phyloP scores from a whole-genome alignment of 2,797 vertebrate genomes.

The Coccyzus lansbergi region DNA sequence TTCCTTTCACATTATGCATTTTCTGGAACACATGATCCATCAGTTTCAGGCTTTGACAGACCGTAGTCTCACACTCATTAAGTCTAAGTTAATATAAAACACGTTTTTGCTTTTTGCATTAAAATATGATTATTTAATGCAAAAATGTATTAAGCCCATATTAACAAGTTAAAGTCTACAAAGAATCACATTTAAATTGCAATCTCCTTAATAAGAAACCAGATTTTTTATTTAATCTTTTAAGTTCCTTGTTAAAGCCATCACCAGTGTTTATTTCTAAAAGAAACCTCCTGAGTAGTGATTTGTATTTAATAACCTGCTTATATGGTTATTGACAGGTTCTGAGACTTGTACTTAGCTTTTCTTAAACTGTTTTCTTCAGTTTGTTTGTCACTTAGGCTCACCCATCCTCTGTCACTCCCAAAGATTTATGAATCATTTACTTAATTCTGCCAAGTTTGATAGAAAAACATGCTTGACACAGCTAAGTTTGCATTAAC shows the following conservation, averaged over 20 bases:
- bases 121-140: background rate
- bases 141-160: background rate
- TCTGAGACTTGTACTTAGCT: background rate
- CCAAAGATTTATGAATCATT: background rate
- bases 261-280: background rate
- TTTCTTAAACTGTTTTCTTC: background rate
- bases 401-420: background rate
- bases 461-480: background rate
- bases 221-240: background rate
- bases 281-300: background rate
- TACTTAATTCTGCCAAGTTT: background rate
- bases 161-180: constrained; percentile 20
- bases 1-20: background rate
- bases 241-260: constrained; percentile 6
- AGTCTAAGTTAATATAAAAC: background rate
- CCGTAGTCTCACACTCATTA: background rate
- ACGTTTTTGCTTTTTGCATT: background rate
- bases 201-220: constrained; percentile 4
- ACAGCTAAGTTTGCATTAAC: background rate
- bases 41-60: background rate
- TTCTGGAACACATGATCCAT: background rate
- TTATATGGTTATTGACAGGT: background rate
- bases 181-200: constrained; percentile 20
- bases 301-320: background rate
- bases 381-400: background rate